phyloP scores from a whole-genome alignment of 2,888 invertebrate species.

The Scaptomyza caliginosa region DNA sequence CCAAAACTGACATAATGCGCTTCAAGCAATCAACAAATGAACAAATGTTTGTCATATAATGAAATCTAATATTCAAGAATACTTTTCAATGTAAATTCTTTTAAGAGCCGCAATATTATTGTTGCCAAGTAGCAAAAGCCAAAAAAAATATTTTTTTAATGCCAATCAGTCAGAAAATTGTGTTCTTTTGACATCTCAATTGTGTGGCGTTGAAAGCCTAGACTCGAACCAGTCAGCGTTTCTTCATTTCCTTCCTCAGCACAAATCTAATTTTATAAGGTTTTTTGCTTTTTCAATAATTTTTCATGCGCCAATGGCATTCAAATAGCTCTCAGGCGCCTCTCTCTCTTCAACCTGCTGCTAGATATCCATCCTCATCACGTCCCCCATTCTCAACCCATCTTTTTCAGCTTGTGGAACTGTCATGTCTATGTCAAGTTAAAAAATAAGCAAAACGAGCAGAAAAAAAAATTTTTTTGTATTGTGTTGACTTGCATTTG shows the following conservation, averaged over 20 bases:
- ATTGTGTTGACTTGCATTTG: conserved; percentile 80
- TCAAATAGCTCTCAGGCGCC: conserved; percentile 18
- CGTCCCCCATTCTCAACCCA: background rate
- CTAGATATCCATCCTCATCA: background rate
- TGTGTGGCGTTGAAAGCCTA: conserved; percentile 19
- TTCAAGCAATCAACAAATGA: background rate
- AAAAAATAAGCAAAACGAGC: background rate
- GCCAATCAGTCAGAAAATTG: conserved; percentile 42
- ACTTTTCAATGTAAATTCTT: conserved; percentile 13
- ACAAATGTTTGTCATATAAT: background rate
- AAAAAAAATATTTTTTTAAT: conserved; percentile 26
- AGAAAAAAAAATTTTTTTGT: conserved; percentile 21
- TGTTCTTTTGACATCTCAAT: conserved; percentile 45
- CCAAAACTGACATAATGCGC: background rate
- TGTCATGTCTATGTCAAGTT: conserved; percentile 67
- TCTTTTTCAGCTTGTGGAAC: conserved; percentile 23
- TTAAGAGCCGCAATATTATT: background rate
- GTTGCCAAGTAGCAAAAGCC: conserved; percentile 14
- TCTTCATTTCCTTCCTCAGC: background rate
- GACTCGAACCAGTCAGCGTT: conserved; percentile 4
- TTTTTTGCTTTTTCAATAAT: conserved; percentile 40
- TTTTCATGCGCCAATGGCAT: conserved; percentile 45
- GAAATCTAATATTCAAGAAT: background rate
- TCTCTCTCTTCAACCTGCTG: background rate
- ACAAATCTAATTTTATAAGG: conserved; percentile 39